Base-by-base conservation (phyloP, 2,113 vertebrate genomes). In the Piliocolobus tephrosceles region DNA sequence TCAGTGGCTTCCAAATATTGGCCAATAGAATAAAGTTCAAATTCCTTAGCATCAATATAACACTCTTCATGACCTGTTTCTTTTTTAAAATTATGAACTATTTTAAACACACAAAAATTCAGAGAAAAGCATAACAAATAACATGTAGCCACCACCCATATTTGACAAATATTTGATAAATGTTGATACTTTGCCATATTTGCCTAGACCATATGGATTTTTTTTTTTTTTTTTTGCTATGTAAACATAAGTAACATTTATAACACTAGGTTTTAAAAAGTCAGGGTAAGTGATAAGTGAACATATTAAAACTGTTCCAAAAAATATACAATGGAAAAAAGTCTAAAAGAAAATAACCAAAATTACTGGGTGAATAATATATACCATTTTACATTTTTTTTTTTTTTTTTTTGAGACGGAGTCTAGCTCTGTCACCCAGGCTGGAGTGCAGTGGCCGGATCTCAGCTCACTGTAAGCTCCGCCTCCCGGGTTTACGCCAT, bases 281-380 rank as follows among this genome's bases (percentile, higher is more conserved):
- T 30, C 61, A 64, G 61, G 14, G 9, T 93, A 90, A 90, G 90
- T 72, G 45, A 40, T 35, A 76, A 75, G 23, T 76, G 58, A 94
- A 89, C 22, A 43, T 52, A 90, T 90, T 82, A 61, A 16, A 92
- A 40, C 27, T 52, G 18, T 61, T 84, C 35, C 14, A 82, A 95
- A 93, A 93, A 91, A 88, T 83, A 93, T 32, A 27, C 20, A 52
- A 16, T 88, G 55, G 35, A 20, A 57, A 91, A 87, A 88, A 35
- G 12, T 89, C 68, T 88, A 87, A 45, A 88, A 94, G 38, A 55
- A 96, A 94, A 84, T 75, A 97, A 93, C 76, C 82, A 93, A 95
- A 97, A 95, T 93, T 91, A 84, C 38, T 79, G 70, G 79, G 47
- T 92, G 66, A 76, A 66, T 90, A 52, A 61, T 27, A 61, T 27